Base-by-base conservation (phyloP, 2,888 invertebrate species). In the Fragum whitleyi region DNA sequence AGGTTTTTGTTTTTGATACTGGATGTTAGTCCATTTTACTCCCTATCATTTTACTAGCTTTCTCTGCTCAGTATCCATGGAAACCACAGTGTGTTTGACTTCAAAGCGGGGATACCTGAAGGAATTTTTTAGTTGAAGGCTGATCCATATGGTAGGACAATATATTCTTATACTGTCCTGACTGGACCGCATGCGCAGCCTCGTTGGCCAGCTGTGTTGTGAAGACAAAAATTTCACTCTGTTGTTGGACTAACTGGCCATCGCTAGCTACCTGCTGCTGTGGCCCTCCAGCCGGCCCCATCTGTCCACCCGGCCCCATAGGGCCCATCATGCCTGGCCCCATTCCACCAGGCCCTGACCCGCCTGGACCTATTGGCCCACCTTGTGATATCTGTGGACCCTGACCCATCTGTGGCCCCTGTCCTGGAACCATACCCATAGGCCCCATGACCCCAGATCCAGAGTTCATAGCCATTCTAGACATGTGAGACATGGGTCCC, bases 161-260 rank as follows among this genome's bases (percentile, higher is more conserved):
- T 89, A 99, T 98, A 71, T 97, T 97, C 91, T 97, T 96, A 94
- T 96, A 98, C 91, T 97, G 97, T 1, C 98, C 97, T 83, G 96
- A 96, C 82, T 97, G 95, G 19, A 98, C 98, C 19, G 97, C 96
- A 91, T 99, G 98, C 0, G 98, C 98, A 6, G 98, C 98, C 93
- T 97, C 97, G 94, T 99, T 99, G 3, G 98, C 99, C 94, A 98
- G 95, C 91, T 96, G 95, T 11, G 99, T 98, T 28, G 98, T 97
- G 95, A 99, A 99, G 89, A 99, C 98, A 96, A 98, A 99, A 94
- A 99, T 98, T 94, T 98, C 98, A 95, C 97, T 98, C 95, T 98
- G 98, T 94, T 99, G 98, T 95, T 98, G 97, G 83, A 90, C 85
- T 78, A 92, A 90, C 29, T 86, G 90, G 23, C 86, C 87, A 42